A percentile compares a stretch with the other conserved stretches of the same genome.
Evolutionary conservation across 1,140 invertebrate genomes (phyloP).

Genomic region (Drosophila leontia): DNA sequence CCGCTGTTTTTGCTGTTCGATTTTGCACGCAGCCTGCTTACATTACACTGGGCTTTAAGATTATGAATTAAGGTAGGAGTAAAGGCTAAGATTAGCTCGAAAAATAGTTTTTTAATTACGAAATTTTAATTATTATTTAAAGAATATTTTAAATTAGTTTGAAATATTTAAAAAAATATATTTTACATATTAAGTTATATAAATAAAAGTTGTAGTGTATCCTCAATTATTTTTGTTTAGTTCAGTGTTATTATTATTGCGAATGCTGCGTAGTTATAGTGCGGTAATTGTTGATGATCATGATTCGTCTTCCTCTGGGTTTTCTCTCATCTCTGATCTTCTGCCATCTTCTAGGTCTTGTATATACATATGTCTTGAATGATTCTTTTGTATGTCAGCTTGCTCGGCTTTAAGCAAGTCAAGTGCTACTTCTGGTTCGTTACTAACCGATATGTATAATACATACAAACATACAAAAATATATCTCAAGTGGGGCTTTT

Average conservation of each 20-base stretch:
- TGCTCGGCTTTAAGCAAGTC: slow-evolving; percentile 30
- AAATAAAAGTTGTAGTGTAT: neutral
- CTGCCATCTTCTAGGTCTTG: slow-evolving; percentile 30
- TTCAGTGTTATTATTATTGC: slow-evolving; percentile 23
- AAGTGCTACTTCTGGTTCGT: slow-evolving; percentile 53
- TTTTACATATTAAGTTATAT: neutral
- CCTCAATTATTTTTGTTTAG: neutral
- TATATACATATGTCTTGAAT: slow-evolving; percentile 18
- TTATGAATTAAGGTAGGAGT: neutral
- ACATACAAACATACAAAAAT: neutral
- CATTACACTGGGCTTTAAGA: slow-evolving; percentile 11
- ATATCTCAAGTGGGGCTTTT: slow-evolving; percentile 17
- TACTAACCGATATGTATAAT: slow-evolving; percentile 8
- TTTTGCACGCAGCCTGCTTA: slow-evolving; percentile 61
- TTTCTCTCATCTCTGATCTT: slow-evolving; percentile 1
- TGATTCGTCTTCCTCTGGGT: slow-evolving; percentile 25
- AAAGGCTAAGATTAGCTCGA: neutral
- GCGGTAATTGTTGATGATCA: slow-evolving; percentile 57
- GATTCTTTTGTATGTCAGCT: slow-evolving; percentile 46
- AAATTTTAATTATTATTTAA: too few relatives aligned
- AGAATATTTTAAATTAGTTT: too few relatives aligned
- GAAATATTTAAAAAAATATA: neutral
- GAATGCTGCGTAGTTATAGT: slow-evolving; percentile 74
- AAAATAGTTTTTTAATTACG: neutral
- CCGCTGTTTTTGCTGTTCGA: slow-evolving; percentile 26